Base-by-base conservation (phyloP, 2,888 invertebrate genomes). In the Ditylenchus weischeri region DNA sequence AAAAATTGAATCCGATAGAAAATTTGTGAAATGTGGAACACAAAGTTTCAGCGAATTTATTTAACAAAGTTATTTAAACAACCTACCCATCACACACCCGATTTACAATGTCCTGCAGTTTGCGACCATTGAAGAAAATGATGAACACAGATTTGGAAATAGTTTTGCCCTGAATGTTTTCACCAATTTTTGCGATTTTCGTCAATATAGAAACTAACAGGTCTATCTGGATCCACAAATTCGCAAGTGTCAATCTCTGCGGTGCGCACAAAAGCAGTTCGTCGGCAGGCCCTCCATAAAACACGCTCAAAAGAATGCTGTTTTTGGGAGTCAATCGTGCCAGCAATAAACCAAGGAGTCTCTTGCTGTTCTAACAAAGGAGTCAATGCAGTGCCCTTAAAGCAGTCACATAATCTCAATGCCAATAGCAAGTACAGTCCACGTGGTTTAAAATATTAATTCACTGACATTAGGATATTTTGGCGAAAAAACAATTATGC, bases 211-310 rank as follows among this genome's bases (percentile, higher is more conserved):
- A 23, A 19, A 36, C 89, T 88, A 87, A 93, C 94, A 79, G 92
- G 54, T 29, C 54, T 91, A 47, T 90, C 89, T 62, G 91, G 95
- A 86, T 92, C 96, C 86, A 91, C 94, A 78, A 91, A 86, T 0
- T 92, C 90, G 50, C 90, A 90, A 50, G 90, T 89, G 78, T 91
- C 91, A 79, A 98, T 94, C 87, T 93, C 93, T 8, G 93, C 91
- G 85, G 93, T 92, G 47, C 92, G 88, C 63, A 96, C 87, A 85
- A 95, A 96, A 59, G 95, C 95, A 84, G 94, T 94, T 74, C 96
- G 94, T 70, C 95, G 88, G 83, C 94, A 95, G 38, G 94, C 94
- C 76, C 95, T 89, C 95, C 96, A 96, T 76, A 98, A 85, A 91
- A 98, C 92, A 43, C 95, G 88, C 86, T 95, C 95, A 85, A 98